Evolutionary conservation across 1,140 invertebrate species (phyloP), one percentile per base, ranked within the genome.

Genomic region (Pantala flavescens): DNA sequence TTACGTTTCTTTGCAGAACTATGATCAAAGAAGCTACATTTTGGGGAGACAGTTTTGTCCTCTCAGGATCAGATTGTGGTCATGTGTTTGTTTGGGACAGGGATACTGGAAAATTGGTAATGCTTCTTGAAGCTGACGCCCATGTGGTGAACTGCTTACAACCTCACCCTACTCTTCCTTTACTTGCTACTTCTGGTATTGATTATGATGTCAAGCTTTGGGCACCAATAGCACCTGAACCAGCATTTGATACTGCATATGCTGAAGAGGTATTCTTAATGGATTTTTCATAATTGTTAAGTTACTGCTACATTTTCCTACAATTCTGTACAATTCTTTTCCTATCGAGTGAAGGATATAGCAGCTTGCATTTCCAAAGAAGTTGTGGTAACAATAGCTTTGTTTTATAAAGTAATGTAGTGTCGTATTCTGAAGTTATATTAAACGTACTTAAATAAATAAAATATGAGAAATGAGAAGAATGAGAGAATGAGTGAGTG

Each of bases 11-110:
- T 85, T 81, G 43, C 78, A 93, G 89, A 81, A 93, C 91, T 24
- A 91, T 92, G 92, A 95, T 96, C 72, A 96, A 96, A 83, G 92
- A 95, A 82, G 91, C 93, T 0, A 91, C 90, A 75, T 96, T 96
- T 81, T 96, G 93, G 92, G 94, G 94, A 70, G 85, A 92, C 77
- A 83, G 91, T 78, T 93, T 88, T 82, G 88, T 95, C 1, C 90
- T 94, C 86, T 93, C 91, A 23, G 93, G 93, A 1, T 94, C 92
- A 16, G 93, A 96, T 81, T 96, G 93, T 82, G 93, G 91, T 0
- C 90, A 92, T 78, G 88, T 93, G 14, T 93, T 91, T 76, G 81
- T 90, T 2, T 91, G 90, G 90, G 84, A 90, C 23, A 84, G 87
- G 24, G 80, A 86, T 3, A 89, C 87, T 0, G 89, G 87, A 0